Percentiles rank a stretch among this genome's conserved stretches.
These are phyloP conservation scores for Thryonomys swinderianus DNA, from an alignment of 2,113 vertebrate species.

Conservation along the genomic window DNA sequence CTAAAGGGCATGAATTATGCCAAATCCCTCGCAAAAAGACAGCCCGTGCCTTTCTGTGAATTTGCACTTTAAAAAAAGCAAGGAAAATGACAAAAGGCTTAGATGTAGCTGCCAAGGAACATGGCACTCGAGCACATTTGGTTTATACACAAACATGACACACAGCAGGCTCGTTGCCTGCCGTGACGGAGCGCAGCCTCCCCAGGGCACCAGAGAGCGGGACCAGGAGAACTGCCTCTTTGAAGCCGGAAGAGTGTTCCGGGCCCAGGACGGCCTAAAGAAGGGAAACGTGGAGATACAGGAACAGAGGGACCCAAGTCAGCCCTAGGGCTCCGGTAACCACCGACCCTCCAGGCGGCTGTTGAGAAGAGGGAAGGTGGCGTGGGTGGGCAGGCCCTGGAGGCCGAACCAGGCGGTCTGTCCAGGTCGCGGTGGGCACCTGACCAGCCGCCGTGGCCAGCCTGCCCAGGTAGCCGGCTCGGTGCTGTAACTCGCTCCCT, in stretches of 20 bases:
- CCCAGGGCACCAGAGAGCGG: neutral
- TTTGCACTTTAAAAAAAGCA: neutral
- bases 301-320: neutral
- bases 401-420: neutral
- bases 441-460: too few species aligned
- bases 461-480: too few species aligned
- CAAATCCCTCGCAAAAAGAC: neutral
- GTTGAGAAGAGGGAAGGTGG: neutral
- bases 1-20: neutral
- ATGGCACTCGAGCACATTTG: neutral
- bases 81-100: neutral
- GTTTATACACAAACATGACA: neutral
- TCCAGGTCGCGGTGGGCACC: neutral
- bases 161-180: neutral
- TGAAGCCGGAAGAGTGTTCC: neutral
- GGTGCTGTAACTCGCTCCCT: neutral
- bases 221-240: neutral
- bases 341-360: neutral
- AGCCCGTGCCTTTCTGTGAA: neutral
- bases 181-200: neutral
- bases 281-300: neutral
- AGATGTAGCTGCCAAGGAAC: slow-evolving; percentile 13
- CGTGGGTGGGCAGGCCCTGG: neutral
- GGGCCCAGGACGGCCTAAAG: slow-evolving; percentile 11
- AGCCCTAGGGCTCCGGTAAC: neutral